These are phyloP conservation scores for Prunella strophiata DNA, from an alignment of 2,797 vertebrate genomes.

Conservation along the genomic window DNA sequence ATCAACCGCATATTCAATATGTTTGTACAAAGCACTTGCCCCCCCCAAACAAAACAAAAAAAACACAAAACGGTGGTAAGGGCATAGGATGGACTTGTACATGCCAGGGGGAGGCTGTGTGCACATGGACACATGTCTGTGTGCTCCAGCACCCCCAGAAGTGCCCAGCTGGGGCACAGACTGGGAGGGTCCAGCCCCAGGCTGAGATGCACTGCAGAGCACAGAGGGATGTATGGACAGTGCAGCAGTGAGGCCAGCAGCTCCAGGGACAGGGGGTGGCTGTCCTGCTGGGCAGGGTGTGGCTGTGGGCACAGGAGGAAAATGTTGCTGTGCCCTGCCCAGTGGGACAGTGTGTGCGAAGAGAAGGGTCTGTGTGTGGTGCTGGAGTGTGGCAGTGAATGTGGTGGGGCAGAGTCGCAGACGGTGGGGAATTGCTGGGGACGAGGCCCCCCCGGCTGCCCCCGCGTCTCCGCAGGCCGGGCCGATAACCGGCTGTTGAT, in stretches of 20 bases:
- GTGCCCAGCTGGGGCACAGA: fast-evolving
- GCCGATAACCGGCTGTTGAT: constrained; percentile 95
- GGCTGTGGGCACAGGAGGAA: background rate
- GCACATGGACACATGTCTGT: fast-evolving
- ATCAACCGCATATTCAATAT: too few species aligned
- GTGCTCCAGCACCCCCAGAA: background rate
- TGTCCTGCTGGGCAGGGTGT: background rate
- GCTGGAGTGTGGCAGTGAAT: fast-evolving
- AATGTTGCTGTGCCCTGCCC: background rate
- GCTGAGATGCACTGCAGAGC: fast-evolving
- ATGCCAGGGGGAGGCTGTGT: background rate
- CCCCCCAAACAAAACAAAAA: too few species aligned
- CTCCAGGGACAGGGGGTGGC: background rate
- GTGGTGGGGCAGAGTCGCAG: background rate
- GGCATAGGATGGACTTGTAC: background rate
- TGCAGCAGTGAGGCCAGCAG: fast-evolving
- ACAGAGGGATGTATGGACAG: fast-evolving
- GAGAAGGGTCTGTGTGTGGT: background rate
- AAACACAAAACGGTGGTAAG: too few species aligned
- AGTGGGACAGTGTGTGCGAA: fast-evolving
- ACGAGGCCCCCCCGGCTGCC: background rate
- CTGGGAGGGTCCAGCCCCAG: background rate
- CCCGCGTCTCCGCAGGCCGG: constrained; percentile 20
- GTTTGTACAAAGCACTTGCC: background rate
- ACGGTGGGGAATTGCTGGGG: background rate